Evolutionary conservation across 2,888 invertebrate species (phyloP), one percentile per base, ranked within the genome.

Genomic region (Ypsolopha scabrella): DNA sequence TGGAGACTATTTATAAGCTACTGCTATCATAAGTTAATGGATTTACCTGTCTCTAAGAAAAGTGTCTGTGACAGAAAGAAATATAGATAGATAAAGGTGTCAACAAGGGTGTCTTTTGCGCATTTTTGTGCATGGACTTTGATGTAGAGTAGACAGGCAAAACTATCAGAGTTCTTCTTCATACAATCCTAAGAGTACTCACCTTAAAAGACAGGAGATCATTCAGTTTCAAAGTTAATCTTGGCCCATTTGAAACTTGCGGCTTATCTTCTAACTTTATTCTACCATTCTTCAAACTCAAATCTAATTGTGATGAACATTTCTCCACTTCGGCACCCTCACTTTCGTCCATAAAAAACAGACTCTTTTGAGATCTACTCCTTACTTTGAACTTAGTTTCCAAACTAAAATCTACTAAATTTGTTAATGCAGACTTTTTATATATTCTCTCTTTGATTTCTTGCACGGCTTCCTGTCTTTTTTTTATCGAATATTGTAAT

Each of bases 401-500:
- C 0, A 64, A 58, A 2, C 60, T 57, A 0, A 68, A 57, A 61
- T 48, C 70, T 68, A 53, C 57, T 55, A 37, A 69, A 64, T 75
- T 71, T 1, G 69, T 66, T 33, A 87, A 60, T 0, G 87, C 82
- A 0, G 85, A 86, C 54, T 80, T 87, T 52, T 79, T 75, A 49
- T 82, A 83, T 41, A 87, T 87, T 35, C 75, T 71, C 55, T 83
- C 82, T 51, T 87, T 87, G 24, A 87, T 79, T 33, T 85, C 87
- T 51, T 88, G 82, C 0, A 90, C 90, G 6, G 92, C 91, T 33
- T 90, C 88, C 43, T 88, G 87, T 51, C 89, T 88, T 61, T 92
- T 92, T 67, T 91, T 91, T 53, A 93, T 90, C 4, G 90, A 88
- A 57, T 93, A 90, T 81, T 94, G 93, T 11, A 92, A 72, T 41